Percentiles rank a stretch among this genome's conserved stretches.
These are phyloP conservation scores for Euschistus heros DNA, from an alignment of 1,140 invertebrate genomes.

Conservation along the genomic window DNA sequence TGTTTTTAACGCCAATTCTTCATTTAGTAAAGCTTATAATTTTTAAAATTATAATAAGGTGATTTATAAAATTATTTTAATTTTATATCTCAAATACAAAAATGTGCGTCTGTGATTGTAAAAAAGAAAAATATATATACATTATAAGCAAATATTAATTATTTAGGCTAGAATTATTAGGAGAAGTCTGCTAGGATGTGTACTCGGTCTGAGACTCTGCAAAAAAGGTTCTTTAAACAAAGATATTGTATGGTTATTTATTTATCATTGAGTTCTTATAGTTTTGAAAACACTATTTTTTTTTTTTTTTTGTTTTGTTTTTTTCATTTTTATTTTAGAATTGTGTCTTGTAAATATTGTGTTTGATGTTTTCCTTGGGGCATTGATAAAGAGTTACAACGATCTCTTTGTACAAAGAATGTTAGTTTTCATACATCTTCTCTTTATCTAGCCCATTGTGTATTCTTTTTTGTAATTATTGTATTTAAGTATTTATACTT, in stretches of 20 bases:
- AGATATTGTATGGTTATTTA: neutral
- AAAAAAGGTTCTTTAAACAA: neutral
- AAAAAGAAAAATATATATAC: neutral
- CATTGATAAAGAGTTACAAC: constrained; percentile 2
- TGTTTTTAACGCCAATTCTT: too few relatives aligned
- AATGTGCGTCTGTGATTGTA: neutral
- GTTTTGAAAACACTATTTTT: too few relatives aligned
- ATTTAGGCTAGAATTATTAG: neutral
- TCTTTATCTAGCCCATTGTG: neutral
- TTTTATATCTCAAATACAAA: neutral
- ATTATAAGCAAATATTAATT: neutral
- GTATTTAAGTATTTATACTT: constrained; percentile 7
- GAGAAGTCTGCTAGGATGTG: neutral
- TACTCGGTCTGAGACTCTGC: constrained; percentile 1
- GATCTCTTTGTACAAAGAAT: constrained; percentile 4
- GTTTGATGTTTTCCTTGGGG: neutral
- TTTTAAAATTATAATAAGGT: neutral
- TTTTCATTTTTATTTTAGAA: neutral
- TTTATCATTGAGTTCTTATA: neutral
- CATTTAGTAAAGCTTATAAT: too few relatives aligned
- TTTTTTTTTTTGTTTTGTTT: neutral
- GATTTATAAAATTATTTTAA: neutral
- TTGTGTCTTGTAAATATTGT: neutral
- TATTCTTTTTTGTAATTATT: constrained; percentile 9
- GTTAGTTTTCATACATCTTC: neutral